Evolutionary conservation across 2,797 vertebrate species (phyloP), one percentile per base, ranked within the genome.

Genomic region (Decapterus maruadsi): DNA sequence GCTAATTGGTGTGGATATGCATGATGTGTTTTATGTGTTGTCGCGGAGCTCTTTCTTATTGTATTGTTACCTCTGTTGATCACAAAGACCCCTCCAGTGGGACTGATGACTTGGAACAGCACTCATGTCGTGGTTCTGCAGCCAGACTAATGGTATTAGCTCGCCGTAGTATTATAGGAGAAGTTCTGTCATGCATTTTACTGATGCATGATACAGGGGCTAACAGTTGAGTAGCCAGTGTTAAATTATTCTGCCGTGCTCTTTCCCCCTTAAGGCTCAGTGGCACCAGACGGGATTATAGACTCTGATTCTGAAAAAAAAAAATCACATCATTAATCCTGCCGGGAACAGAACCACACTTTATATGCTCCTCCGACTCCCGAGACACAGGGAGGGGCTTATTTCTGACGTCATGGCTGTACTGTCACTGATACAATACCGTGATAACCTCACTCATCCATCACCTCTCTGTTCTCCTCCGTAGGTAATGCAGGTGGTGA

Each of bases 401-500:
- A 22, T 34, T 48, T 80, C 68, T 64, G 40, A 67, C 38, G 59
- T 57, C 62, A 26, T 36, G 8, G 34, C 55, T 77, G 7, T 56
- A n/a, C 46, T 38, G 51, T 26, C 20, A 46, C 0, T 11, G 42
- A 29, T 34, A 46, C 12, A 42, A 16, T 26, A 26, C 55, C 17
- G 7, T 19, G 31, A 29, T 71, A 50, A 38, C 38, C 64, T 86
- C 70, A 68, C 40, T 57, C 9, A 54, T 16, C 51, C 46, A 58
- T 34, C 45, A 11, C 58, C 29, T 83, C 17, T 88, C 40, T 75
- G 20, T 55, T 84, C 34, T 87, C 77, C 43, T 72, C 43, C 12
- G 4, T 90, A 99, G 98, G 98, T 99, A 87, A 99, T 99, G 98
- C 98, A 99, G 95, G 98, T 99, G 94, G 98, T 99, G 94, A 97